Evolutionary conservation across 2,113 vertebrate species (phyloP), one percentile per base, ranked within the genome.

Genomic region (Typhlomys cinereus): DNA sequence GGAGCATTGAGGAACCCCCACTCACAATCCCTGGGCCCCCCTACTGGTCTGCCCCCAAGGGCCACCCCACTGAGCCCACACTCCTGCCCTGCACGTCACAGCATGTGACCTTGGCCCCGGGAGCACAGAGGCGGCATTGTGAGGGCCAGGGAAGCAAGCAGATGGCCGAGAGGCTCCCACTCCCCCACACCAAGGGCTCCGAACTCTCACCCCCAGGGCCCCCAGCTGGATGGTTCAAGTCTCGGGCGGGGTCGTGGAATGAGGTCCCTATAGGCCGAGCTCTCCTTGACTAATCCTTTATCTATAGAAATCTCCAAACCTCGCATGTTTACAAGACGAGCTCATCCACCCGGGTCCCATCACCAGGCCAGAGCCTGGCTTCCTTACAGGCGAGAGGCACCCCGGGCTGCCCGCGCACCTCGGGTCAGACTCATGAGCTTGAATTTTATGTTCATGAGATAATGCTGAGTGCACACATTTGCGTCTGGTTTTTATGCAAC

Each of bases 71-170:
- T 15, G 2, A 25, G 15, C 31, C 46, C n/a, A 7, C 14, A 62
- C 34, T 34, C 7, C 85, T 41, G 31, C 15, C 25, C 70, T 1
- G 14, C 7, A 1, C 73, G 34, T 64, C 13, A 7, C 31, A 13
- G 69, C 2, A 3, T 5, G 8, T 83, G 79, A 82, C 31, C 1
- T 88, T 80, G 69, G 70, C 10, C 88, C 61, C 34, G 85, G 75
- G 50, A 64, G 70, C 36, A 89, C 76, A 89, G 92, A 82, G 41
- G 46, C 14, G 0, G 34, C 34, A 23, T 74, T 89, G 81, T 89
- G 46, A 64, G 25, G 36, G 85, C 31, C 88, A 91, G 88, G 88
- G 88, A 74, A 78, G 90, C 57, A 67, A 83, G 81, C 74, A 91
- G 69, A 61, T 70, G 76, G 52, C 52, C 52, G 1, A 4, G 75